Conservation (phyloP, 1,140 invertebrate species). For the Apis laboriosa region DNA sequence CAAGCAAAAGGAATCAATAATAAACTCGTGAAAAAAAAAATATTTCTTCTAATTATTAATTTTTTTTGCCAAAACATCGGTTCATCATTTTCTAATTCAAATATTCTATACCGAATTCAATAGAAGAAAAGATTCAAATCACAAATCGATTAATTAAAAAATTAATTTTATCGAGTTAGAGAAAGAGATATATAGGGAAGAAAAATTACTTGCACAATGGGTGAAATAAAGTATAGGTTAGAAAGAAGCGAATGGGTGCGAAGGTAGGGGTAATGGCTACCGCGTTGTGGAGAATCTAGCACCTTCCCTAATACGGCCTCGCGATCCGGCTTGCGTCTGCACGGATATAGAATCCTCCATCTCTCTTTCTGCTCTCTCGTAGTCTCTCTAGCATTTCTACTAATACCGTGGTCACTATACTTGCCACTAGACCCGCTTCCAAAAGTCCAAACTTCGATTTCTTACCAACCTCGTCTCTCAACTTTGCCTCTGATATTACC, state of each 20-base stretch:
- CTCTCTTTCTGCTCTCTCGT: conserved; percentile 40
- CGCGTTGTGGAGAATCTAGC: conserved; percentile 66
- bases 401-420: conserved; percentile 28
- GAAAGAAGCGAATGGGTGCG: conserved; percentile 21
- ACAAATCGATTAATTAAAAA: background rate
- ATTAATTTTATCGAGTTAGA: too few relatives aligned
- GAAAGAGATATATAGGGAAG: too few relatives aligned
- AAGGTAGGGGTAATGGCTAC: conserved; percentile 65
- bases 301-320: conserved; percentile 79
- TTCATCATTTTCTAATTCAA: background rate
- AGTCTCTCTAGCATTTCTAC: conserved; percentile 33
- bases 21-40: too few relatives aligned
- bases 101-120: background rate
- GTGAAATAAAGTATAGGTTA: background rate
- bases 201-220: background rate
- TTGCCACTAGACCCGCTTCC: background rate
- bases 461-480: background rate
- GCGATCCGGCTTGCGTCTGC: conserved; percentile 68
- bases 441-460: conserved; percentile 1
- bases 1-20: too few relatives aligned
- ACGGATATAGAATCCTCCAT: conserved; percentile 75
- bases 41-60: too few relatives aligned
- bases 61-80: too few relatives aligned
- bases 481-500: too few relatives aligned
- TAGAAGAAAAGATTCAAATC: background rate